These are phyloP conservation scores for Zeus faber DNA, from an alignment of 2,113 vertebrate genomes.

Conservation along the genomic window DNA sequence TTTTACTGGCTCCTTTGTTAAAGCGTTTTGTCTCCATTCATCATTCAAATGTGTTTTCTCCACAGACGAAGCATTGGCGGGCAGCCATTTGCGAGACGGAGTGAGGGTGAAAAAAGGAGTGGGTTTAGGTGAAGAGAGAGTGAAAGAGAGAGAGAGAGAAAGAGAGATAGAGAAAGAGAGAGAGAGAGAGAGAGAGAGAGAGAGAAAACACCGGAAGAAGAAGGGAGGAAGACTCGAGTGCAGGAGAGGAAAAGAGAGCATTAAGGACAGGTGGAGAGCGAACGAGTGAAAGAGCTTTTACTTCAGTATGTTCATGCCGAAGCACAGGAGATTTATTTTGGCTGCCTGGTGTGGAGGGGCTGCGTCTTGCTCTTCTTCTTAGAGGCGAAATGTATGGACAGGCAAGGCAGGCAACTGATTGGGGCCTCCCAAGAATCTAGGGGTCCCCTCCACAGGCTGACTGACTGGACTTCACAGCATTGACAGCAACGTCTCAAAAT, in stretches of 20 bases:
- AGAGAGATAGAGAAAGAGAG: conserved; percentile 7
- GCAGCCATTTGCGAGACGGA: conserved; percentile 56
- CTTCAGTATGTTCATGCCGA: not conserved
- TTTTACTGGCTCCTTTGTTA: conserved; percentile 59
- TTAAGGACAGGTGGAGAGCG: too few species aligned
- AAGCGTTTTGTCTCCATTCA: conserved; percentile 60
- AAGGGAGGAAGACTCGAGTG: not conserved
- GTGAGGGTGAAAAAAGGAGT: conserved; percentile 24
- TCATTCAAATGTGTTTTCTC: conserved; percentile 64
- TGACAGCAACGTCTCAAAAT: too few species aligned
- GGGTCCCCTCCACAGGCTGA: too few species aligned
- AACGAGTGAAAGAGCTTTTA: too few species aligned
- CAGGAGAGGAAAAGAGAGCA: not conserved
- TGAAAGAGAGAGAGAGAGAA: conserved; percentile 15
- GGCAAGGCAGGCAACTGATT: too few species aligned
- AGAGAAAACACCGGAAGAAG: not conserved
- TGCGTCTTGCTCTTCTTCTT: too few species aligned
- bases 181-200: not conserved
- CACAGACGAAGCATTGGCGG: conserved; percentile 54
- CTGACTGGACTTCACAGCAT: too few species aligned
- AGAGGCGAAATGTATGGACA: too few species aligned
- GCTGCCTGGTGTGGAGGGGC: too few species aligned
- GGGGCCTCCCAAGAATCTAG: too few species aligned
- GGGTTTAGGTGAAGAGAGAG: too few species aligned
- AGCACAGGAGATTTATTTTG: not conserved